Evolutionary conservation across 2,113 vertebrate genomes (phyloP), one percentile per base, ranked within the genome.

Genomic region (Nycticebus coucang): DNA sequence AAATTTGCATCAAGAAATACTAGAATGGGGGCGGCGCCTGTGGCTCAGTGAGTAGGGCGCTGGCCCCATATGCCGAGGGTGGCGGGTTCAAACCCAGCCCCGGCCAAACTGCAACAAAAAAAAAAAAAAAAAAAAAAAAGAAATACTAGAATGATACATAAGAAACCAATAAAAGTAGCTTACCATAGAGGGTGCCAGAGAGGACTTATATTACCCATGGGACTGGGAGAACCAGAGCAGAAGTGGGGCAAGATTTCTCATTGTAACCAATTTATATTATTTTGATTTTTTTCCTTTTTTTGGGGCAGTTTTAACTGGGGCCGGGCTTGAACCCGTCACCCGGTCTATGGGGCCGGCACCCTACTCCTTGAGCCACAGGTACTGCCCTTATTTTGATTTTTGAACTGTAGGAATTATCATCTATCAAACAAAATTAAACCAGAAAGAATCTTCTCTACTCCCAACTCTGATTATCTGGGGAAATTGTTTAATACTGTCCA

Each of bases 161-260:
- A 69, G 83, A 83, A 74, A 45, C 30, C 0, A 30, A 10, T 13
- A 17, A 10, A 59, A 18, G 53, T 12, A 35, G 59, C 15, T 83
- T 53, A 15, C 60, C 8, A 2, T 7, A 64, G 71, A 10, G 1
- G 64, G 41, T 2, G 7, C 1, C 2, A 18, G 2, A 22, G 35
- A 50, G 66, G 24, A 22, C 45, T 50, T 50, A 10, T 50, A 50
- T 50, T 8, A 50, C 45, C 7, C 4, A 41, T 4, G 50, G 11
- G 19, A 33, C 14, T 18, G 5, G 3, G 53, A 22, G 30, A 33
- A 53, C 12, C 7, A 10, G 66, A 18, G 17, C 0, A 11, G 26
- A 74, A 14, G 6, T 0, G 24, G 2, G 26, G 13, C 1, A 7
- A 59, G 68, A 41, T 24, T 66, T 22, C 21, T 50, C 71, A 3